phyloP scores from a whole-genome alignment of 2,888 invertebrate genomes.

The Nomada ruficornis region DNA sequence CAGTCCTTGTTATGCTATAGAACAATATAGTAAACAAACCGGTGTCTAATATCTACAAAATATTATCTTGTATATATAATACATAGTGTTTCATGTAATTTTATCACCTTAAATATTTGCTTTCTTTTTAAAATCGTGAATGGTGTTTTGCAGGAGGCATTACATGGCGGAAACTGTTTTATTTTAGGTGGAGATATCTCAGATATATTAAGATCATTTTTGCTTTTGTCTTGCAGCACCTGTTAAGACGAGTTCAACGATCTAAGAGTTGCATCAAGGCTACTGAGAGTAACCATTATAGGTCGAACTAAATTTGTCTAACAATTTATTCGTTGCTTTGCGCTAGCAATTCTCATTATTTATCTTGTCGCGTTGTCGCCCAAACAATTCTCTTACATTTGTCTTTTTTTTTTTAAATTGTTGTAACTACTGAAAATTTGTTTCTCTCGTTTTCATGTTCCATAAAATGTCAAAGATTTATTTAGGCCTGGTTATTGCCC shows the following conservation, averaged over 20 bases:
- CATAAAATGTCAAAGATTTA: slow-evolving; percentile 21
- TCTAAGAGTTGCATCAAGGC: slow-evolving; percentile 15
- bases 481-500: slow-evolving; percentile 22
- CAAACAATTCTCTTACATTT: slow-evolving; percentile 4
- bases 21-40: slow-evolving; percentile 27
- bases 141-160: slow-evolving; percentile 7
- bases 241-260: slow-evolving; percentile 26
- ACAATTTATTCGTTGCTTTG: slow-evolving; percentile 6
- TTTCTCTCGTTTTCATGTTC: neutral
- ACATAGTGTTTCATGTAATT: slow-evolving; percentile 15
- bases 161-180: slow-evolving; percentile 1
- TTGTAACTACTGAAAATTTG: slow-evolving; percentile 25
- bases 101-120: slow-evolving; percentile 19
- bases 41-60: slow-evolving; percentile 28
- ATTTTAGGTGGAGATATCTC: slow-evolving; percentile 32
- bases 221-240: slow-evolving; percentile 9
- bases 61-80: slow-evolving; percentile 19
- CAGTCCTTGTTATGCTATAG: slow-evolving; percentile 58
- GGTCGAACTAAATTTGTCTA: slow-evolving; percentile 6
- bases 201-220: slow-evolving; percentile 24
- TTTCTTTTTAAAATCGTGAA: slow-evolving; percentile 13
- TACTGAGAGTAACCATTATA: slow-evolving; percentile 6
- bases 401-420: neutral
- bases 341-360: neutral
- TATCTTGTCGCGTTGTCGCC: neutral